Evolutionary conservation across 1,140 invertebrate genomes (phyloP).

Genomic region (Drosophila pallidifrons): DNA sequence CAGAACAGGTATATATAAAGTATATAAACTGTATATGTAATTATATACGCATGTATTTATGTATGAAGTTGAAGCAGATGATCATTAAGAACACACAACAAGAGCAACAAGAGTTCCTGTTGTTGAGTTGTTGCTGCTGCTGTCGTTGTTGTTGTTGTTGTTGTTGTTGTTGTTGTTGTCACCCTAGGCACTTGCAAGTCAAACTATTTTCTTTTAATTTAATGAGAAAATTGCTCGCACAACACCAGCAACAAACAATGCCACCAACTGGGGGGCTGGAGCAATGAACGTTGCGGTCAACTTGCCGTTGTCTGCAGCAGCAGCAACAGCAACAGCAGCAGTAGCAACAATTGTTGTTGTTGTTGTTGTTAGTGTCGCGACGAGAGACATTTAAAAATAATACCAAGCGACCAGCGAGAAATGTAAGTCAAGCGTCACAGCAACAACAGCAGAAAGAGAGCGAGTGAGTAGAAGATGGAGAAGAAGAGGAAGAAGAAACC

Average conservation of each 20-base stretch:
- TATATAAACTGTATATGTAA: too few species aligned
- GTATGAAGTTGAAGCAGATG: too few species aligned
- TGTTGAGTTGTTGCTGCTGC: too few species aligned
- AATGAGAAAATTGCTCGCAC: conserved; percentile 73
- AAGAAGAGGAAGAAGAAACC: not conserved
- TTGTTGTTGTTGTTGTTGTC: conserved; percentile 36
- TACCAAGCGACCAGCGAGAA: conserved; percentile 55
- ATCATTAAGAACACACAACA: too few species aligned
- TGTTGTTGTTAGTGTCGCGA: conserved; percentile 41
- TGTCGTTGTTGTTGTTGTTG: conserved; percentile 26
- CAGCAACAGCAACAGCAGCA: conserved; percentile 24
- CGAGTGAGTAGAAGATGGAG: not conserved
- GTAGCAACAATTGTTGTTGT: conserved; percentile 25
- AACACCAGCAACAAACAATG: conserved; percentile 2
- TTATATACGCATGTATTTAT: too few species aligned
- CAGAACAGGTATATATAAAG: too few species aligned
- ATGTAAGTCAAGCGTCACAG: conserved; percentile 76
- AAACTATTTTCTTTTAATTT: conserved; percentile 82
- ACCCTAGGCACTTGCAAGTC: conserved; percentile 41
- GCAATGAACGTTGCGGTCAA: conserved; percentile 82
- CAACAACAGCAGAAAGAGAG: conserved; percentile 24
- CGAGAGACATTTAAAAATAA: conserved; percentile 78
- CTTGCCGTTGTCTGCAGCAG: conserved; percentile 56
- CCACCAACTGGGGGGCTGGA: conserved; percentile 49
- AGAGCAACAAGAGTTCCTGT: too few species aligned